These are phyloP conservation scores for Graphium colonna DNA, from an alignment of 2,888 invertebrate genomes.

Conservation along the genomic window DNA sequence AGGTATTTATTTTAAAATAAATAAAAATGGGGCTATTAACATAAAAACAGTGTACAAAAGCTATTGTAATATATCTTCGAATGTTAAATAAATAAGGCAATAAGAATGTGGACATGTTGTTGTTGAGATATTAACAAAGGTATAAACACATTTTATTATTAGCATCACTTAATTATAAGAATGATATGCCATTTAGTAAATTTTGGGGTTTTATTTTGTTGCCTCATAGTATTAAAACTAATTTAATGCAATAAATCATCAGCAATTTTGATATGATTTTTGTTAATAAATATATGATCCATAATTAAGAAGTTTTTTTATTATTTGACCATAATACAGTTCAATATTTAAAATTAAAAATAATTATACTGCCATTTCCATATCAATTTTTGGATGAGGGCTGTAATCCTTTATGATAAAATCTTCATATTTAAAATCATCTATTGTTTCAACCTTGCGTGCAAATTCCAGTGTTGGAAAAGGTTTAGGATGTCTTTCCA, in stretches of 20 bases:
- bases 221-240: slow-evolving; percentile 34
- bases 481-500: slow-evolving; percentile 86
- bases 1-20: slow-evolving; percentile 14
- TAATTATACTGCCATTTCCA: slow-evolving; percentile 91
- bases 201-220: slow-evolving; percentile 54
- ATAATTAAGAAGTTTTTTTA: slow-evolving; percentile 7
- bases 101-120: slow-evolving; percentile 56
- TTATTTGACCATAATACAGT: too few relatives aligned
- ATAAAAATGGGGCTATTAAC: slow-evolving; percentile 31
- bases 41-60: slow-evolving; percentile 53
- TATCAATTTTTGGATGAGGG: slow-evolving; percentile 93
- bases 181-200: slow-evolving; percentile 53
- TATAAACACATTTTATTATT: slow-evolving; percentile 47
- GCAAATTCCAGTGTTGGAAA: slow-evolving; percentile 92
- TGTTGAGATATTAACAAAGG: slow-evolving; percentile 54
- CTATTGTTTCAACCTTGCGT: slow-evolving; percentile 86
- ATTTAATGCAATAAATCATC: slow-evolving; percentile 40
- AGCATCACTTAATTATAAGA: slow-evolving; percentile 46
- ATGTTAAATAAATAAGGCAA: slow-evolving; percentile 50
- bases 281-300: slow-evolving; percentile 25
- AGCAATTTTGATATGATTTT: slow-evolving; percentile 30
- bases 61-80: slow-evolving; percentile 34
- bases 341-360: too few relatives aligned
- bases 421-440: slow-evolving; percentile 93
- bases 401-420: slow-evolving; percentile 91